Percentiles rank a stretch among this genome's conserved stretches.
Conservation (phyloP, 2,797 vertebrate genomes). For the Eidolon dupreanum region DNA sequence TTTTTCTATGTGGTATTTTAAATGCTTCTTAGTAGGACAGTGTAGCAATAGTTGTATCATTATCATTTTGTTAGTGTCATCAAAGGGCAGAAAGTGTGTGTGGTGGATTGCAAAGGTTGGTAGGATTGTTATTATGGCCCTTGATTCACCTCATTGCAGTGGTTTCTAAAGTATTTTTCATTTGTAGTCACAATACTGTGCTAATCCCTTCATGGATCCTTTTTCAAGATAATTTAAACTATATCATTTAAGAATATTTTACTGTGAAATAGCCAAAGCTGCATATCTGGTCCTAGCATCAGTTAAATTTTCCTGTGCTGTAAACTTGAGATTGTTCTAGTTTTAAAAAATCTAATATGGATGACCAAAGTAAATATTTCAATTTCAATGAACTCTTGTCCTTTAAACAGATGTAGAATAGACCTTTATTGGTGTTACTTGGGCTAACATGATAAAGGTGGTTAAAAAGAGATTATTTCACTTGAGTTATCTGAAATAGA, state of each 20-base stretch:
- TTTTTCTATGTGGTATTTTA: constrained; percentile 21
- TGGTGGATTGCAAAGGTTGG: neutral
- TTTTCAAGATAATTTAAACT: neutral
- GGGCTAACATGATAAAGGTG: neutral
- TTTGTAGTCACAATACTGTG: neutral
- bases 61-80: neutral
- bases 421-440: neutral
- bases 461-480: neutral
- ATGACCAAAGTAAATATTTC: neutral
- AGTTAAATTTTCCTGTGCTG: constrained; percentile 16
- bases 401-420: neutral
- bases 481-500: neutral
- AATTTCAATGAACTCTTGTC: neutral
- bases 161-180: neutral
- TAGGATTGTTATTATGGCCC: neutral
- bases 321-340: neutral
- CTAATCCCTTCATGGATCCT: neutral
- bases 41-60: neutral
- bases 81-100: neutral
- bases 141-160: neutral
- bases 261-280: neutral
- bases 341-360: neutral
- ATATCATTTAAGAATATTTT: neutral
- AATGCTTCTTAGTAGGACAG: neutral
- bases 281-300: neutral